phyloP scores from a whole-genome alignment of 2,797 vertebrate species.

The Sebastes flavidus region DNA sequence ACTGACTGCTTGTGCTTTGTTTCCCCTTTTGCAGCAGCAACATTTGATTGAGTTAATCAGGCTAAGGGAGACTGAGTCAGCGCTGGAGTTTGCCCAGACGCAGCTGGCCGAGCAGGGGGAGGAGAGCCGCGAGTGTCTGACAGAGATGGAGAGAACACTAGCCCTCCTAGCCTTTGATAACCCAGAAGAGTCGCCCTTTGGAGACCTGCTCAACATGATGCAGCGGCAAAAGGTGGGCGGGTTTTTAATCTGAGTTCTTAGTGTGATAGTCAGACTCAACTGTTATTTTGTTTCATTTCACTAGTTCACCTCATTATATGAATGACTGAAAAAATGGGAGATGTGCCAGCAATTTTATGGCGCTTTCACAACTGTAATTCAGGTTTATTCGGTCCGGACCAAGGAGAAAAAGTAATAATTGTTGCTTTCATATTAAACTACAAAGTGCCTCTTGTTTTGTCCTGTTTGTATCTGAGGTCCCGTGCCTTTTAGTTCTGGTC shows the following conservation, averaged over 20 bases:
- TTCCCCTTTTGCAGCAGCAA: conserved; percentile 86
- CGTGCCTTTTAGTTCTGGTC: neutral
- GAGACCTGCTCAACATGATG: conserved; percentile 97
- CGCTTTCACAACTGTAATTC: neutral
- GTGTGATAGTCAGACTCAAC: neutral
- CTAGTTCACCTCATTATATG: neutral
- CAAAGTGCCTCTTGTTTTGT: neutral
- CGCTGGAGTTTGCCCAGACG: conserved; percentile 96
- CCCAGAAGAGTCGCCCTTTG: conserved; percentile 96
- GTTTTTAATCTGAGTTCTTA: neutral
- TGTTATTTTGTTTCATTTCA: neutral
- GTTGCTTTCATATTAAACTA: neutral
- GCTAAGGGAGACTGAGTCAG: conserved; percentile 95
- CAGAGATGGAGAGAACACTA: conserved; percentile 96
- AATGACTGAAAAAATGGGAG: neutral
- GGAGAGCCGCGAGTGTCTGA: conserved; percentile 96
- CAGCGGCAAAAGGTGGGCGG: conserved; percentile 93
- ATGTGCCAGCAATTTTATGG: neutral
- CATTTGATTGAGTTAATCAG: conserved; percentile 97
- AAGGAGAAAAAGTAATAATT: neutral
- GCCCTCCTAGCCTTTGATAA: conserved; percentile 96
- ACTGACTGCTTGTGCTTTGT: neutral
- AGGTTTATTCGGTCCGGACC: neutral
- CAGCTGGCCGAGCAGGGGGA: conserved; percentile 97
- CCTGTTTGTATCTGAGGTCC: neutral